phyloP scores from a whole-genome alignment of 2,113 vertebrate genomes.

The Puma concolor region DNA sequence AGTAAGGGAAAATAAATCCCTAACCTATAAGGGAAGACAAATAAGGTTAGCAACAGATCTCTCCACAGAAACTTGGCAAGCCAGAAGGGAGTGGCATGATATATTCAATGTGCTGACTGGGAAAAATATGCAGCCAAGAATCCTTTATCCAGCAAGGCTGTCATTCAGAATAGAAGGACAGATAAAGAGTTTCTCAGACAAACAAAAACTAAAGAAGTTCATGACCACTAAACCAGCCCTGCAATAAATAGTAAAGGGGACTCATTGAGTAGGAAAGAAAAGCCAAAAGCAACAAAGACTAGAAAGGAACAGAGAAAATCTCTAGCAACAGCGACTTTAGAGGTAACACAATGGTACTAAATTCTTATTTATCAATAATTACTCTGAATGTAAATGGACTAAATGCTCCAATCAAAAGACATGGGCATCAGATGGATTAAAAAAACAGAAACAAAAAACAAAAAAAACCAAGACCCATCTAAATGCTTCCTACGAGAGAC shows the following conservation, averaged over 20 bases:
- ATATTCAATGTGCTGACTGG: neutral
- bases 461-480: neutral
- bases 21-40: neutral
- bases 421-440: neutral
- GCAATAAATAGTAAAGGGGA: neutral
- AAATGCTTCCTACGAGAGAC: neutral
- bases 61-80: neutral
- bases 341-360: neutral
- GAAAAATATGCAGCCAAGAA: neutral
- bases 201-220: neutral
- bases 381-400: neutral
- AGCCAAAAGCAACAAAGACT: neutral
- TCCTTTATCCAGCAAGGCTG: neutral
- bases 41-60: neutral
- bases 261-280: neutral
- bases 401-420: neutral
- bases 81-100: neutral
- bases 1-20: neutral
- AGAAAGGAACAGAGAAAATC: neutral
- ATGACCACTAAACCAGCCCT: neutral
- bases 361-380: neutral
- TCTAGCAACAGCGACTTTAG: neutral
- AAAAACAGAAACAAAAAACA: neutral
- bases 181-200: neutral
- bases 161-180: neutral